A percentile compares a stretch with the other conserved stretches of the same genome.
phyloP scores from a whole-genome alignment of 2,797 vertebrate species.

The Brotogeris chrysoptera region DNA sequence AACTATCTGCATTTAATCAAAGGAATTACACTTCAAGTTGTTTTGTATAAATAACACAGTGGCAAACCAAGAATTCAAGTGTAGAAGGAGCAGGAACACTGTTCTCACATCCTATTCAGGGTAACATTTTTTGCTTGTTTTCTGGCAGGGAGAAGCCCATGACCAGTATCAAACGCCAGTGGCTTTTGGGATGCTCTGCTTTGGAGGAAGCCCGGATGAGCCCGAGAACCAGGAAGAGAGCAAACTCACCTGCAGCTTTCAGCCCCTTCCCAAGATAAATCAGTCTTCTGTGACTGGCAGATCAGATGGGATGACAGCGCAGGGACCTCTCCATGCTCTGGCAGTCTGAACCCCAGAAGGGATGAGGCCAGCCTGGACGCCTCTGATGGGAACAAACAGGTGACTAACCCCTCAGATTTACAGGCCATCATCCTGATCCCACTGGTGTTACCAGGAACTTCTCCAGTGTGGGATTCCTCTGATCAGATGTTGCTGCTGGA shows the following conservation, averaged over 20 bases:
- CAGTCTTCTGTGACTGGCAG: not conserved
- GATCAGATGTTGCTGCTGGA: not conserved
- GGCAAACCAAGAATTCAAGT: not conserved
- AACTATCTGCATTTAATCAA: not conserved
- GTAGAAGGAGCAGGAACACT: not conserved
- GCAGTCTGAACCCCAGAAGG: not conserved
- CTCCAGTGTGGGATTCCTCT: not conserved
- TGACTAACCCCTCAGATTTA: not conserved
- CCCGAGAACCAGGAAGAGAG: not conserved
- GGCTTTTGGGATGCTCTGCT: not conserved
- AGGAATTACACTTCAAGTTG: not conserved
- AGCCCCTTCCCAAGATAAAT: not conserved
- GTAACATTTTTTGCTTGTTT: not conserved
- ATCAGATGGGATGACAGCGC: not conserved
- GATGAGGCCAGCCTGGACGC: not conserved
- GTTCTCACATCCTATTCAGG: not conserved
- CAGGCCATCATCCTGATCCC: not conserved
- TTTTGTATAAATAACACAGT: not conserved
- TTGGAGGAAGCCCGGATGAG: not conserved
- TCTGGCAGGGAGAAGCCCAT: not conserved
- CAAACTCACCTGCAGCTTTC: not conserved
- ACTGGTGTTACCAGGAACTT: fast-evolving
- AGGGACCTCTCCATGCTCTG: not conserved
- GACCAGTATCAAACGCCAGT: not conserved
- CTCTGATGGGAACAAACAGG: not conserved